phyloP scores from a whole-genome alignment of 1,140 invertebrate genomes.

The Bombus fervidus region DNA sequence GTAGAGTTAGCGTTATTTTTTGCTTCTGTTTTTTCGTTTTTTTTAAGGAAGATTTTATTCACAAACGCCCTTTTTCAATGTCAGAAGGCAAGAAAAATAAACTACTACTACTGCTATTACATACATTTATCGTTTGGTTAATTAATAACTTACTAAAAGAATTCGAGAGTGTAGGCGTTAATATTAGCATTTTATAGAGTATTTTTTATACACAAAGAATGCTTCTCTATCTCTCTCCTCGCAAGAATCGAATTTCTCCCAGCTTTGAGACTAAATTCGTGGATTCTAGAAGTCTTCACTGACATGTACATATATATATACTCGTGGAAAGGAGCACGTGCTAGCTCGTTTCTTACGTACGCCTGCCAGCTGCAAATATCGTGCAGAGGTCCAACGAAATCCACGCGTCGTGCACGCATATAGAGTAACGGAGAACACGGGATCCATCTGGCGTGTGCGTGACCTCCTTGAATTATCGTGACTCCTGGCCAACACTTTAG shows the following conservation, averaged over 20 bases:
- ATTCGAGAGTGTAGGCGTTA: no score
- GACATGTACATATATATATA: no score
- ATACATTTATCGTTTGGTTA: no score
- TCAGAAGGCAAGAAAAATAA: no score
- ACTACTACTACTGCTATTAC: no score
- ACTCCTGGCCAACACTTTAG: constrained; percentile 4
- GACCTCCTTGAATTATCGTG: constrained; percentile 80
- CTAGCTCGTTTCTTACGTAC: constrained; percentile 47
- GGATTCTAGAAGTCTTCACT: neutral
- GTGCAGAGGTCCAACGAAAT: constrained; percentile 60
- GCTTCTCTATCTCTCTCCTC: neutral
- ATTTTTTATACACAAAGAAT: no score
- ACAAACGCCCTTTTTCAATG: no score
- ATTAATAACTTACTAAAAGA: no score
- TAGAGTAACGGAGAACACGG: constrained; percentile 59
- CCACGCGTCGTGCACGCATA: constrained; percentile 56
- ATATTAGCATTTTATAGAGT: no score
- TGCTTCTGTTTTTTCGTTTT: no score
- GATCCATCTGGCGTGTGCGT: constrained; percentile 81
- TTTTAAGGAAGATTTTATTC: no score
- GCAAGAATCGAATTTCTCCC: neutral
- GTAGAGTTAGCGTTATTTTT: no score
- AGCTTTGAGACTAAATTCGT: neutral
- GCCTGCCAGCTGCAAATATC: constrained; percentile 76
- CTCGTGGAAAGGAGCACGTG: constrained; percentile 52